These are phyloP conservation scores for Plutomurus gul DNA, from an alignment of 1,140 invertebrate genomes.

Conservation along the genomic window DNA sequence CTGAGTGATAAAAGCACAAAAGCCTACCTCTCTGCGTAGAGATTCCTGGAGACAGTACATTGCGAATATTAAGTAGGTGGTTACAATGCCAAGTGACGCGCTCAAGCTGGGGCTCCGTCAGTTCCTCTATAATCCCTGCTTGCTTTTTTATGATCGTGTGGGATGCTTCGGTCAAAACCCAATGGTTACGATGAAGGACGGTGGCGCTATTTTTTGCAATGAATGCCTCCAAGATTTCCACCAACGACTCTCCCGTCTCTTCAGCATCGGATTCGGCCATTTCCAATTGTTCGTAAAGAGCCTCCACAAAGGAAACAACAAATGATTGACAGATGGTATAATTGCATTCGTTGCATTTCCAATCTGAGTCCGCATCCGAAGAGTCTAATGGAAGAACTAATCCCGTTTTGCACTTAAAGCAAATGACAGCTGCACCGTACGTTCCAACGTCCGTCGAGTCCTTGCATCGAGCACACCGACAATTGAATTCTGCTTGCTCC, in stretches of 20 bases:
- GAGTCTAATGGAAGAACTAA: conserved; percentile 34
- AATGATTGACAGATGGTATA: conserved; percentile 36
- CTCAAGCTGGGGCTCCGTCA: neutral
- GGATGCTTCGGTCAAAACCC: conserved; percentile 36
- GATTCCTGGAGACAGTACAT: conserved; percentile 43
- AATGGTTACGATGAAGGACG: conserved; percentile 46
- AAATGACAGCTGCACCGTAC: conserved; percentile 6
- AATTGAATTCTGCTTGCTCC: conserved; percentile 39
- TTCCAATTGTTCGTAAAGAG: conserved; percentile 31
- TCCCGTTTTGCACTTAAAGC: conserved; percentile 43
- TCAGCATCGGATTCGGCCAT: conserved; percentile 38
- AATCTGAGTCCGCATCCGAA: conserved; percentile 10
- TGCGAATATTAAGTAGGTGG: conserved; percentile 31
- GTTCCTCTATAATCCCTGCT: neutral
- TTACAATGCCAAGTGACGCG: conserved; percentile 31
- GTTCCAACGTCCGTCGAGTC: conserved; percentile 34
- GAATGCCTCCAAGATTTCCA: conserved; percentile 36
- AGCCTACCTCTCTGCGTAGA: conserved; percentile 39
- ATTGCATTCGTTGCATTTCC: conserved; percentile 42
- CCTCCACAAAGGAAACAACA: conserved; percentile 31
- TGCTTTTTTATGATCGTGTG: conserved; percentile 8
- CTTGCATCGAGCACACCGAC: conserved; percentile 37
- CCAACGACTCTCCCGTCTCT: conserved; percentile 10
- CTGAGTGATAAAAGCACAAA: neutral
- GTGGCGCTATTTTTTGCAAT: conserved; percentile 2